A percentile compares a stretch with the other conserved stretches of the same genome.
Evolutionary conservation across 2,888 invertebrate species (phyloP).

Genomic region (Steromphala cineraria): DNA sequence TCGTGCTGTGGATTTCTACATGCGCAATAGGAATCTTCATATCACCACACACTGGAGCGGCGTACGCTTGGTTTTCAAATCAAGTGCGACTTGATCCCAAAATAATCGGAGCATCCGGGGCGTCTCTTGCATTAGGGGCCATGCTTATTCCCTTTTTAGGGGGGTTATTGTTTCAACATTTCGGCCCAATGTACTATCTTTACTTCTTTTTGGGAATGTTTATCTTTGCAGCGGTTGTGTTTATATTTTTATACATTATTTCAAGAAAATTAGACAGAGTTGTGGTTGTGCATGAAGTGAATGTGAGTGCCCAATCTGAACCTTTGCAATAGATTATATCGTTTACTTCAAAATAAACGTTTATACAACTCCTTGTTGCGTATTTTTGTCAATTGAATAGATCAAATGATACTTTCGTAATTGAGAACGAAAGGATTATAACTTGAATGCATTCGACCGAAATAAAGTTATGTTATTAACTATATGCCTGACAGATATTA

Average conservation of each 20-base stretch:
- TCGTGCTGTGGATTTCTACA: neutral
- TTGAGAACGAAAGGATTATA: too few species aligned
- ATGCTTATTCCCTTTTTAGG: neutral
- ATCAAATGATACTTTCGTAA: too few species aligned
- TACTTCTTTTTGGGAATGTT: neutral
- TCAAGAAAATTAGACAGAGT: too few species aligned
- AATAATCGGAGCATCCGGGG: neutral
- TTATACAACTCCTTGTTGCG: too few species aligned
- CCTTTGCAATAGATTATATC: too few species aligned
- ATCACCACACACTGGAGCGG: neutral
- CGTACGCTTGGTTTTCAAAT: neutral
- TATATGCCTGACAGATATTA: too few species aligned
- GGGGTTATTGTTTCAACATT: neutral
- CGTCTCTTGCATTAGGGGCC: neutral
- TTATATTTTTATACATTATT: neutral
- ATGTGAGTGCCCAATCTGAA: too few species aligned
- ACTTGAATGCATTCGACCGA: too few species aligned
- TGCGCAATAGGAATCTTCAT: constrained; percentile 3
- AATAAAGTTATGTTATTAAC: too few species aligned
- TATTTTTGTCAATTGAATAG: too few species aligned
- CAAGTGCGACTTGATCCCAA: neutral
- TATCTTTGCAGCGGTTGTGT: neutral
- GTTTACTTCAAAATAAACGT: too few species aligned
- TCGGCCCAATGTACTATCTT: neutral
- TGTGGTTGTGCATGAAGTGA: too few species aligned